phyloP scores from a whole-genome alignment of 2,888 invertebrate genomes.

The Lamellibrachia columna region DNA sequence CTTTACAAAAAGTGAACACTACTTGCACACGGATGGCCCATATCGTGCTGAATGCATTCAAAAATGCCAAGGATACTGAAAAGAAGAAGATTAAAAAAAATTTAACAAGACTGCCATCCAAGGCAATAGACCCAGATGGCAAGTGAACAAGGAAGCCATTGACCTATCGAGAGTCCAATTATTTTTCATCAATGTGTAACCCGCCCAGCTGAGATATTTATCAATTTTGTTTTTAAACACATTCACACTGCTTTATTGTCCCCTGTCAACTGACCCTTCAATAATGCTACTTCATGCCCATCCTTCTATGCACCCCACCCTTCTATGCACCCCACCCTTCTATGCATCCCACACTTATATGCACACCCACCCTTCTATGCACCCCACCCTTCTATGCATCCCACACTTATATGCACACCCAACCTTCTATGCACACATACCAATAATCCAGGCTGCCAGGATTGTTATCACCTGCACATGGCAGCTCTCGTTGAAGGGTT shows the following conservation, averaged over 20 bases:
- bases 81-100: neutral
- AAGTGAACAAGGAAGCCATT: too few relatives aligned
- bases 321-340: slow-evolving; percentile 26
- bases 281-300: neutral
- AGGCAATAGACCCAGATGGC: too few relatives aligned
- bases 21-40: slow-evolving; percentile 33
- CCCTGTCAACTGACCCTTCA: too few relatives aligned
- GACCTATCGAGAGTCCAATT: too few relatives aligned
- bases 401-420: neutral
- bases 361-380: neutral
- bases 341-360: slow-evolving; percentile 2
- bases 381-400: neutral
- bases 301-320: neutral
- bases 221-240: neutral
- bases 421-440: slow-evolving; percentile 23
- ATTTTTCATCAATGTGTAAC: too few relatives aligned
- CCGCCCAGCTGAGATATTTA: neutral
- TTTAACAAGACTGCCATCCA: too few relatives aligned
- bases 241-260: too few relatives aligned
- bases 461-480: slow-evolving; percentile 33
- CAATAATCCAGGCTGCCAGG: slow-evolving; percentile 32
- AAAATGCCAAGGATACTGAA: slow-evolving; percentile 34
- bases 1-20: slow-evolving; percentile 34
- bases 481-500: slow-evolving; percentile 34
- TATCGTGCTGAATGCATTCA: slow-evolving; percentile 35